Conservation (phyloP, 2,797 vertebrate species). For the Poeciliopsis turneri region DNA sequence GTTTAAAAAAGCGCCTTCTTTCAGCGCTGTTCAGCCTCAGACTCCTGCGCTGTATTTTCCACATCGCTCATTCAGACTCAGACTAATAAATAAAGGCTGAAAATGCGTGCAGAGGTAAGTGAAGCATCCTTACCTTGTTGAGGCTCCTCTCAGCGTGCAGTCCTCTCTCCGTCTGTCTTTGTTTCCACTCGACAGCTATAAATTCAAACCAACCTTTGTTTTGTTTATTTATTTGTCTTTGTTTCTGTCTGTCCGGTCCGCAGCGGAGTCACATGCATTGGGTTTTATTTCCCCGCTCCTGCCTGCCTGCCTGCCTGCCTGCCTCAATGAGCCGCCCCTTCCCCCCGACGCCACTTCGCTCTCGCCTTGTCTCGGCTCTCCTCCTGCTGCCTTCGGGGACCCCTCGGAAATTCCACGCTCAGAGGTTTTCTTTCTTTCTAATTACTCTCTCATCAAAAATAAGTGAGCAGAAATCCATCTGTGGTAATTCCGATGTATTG, state of each 20-base stretch:
- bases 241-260: slow-evolving; percentile 1
- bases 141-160: slow-evolving; percentile 29
- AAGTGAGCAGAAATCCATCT: too few relatives aligned
- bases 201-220: neutral
- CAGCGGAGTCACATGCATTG: slow-evolving; percentile 26
- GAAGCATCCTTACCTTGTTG: slow-evolving; percentile 56
- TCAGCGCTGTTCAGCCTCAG: neutral
- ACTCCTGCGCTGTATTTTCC: neutral
- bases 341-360: slow-evolving; percentile 27
- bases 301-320: slow-evolving; percentile 22
- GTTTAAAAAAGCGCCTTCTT: neutral
- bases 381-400: slow-evolving; percentile 44
- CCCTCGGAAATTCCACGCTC: slow-evolving; percentile 15
- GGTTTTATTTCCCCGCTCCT: slow-evolving; percentile 29
- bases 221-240: neutral
- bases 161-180: slow-evolving; percentile 13
- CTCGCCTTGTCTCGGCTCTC: slow-evolving; percentile 15
- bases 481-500: too few relatives aligned
- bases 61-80: neutral
- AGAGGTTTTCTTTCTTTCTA: neutral
- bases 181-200: slow-evolving; percentile 11
- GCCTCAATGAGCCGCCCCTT: slow-evolving; percentile 35
- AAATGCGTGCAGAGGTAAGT: slow-evolving; percentile 21
- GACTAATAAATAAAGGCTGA: neutral
- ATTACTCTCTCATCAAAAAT: neutral